Conservation (phyloP, 2,113 vertebrate species). For the Paratilapia polleni region DNA sequence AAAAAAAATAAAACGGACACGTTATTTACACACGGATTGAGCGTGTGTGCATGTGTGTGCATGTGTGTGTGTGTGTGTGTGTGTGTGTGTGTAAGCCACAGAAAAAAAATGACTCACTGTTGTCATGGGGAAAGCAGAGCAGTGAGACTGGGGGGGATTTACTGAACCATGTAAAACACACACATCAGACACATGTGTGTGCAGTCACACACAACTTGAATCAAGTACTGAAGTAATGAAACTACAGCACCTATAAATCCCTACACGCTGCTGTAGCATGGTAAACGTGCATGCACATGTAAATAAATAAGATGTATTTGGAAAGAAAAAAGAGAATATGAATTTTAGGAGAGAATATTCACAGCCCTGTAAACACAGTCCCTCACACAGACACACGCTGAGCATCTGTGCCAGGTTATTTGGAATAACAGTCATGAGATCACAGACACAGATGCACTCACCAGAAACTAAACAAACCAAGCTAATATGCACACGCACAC, state of each 20-base stretch:
- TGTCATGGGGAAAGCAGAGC: constrained; percentile 55
- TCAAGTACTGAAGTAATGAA: neutral
- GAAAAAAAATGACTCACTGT: constrained; percentile 62
- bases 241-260: neutral
- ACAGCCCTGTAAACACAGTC: constrained; percentile 11
- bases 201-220: constrained; percentile 19
- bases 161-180: constrained; percentile 56
- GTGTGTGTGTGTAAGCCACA: constrained; percentile 23
- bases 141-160: constrained; percentile 40
- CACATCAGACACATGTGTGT: constrained; percentile 12
- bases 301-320: neutral
- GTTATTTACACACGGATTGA: constrained; percentile 30
- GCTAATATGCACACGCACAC: neutral
- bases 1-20: neutral
- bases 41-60: neutral
- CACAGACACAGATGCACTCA: constrained; percentile 29
- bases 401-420: constrained; percentile 26
- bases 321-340: neutral
- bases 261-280: neutral
- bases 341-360: neutral
- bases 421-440: constrained; percentile 8
- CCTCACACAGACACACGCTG: neutral
- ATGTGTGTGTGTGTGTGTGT: neutral
- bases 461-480: constrained; percentile 21
- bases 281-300: neutral